Evolutionary conservation across 2,888 invertebrate species (phyloP).

Genomic region (Chrysolina americana): DNA sequence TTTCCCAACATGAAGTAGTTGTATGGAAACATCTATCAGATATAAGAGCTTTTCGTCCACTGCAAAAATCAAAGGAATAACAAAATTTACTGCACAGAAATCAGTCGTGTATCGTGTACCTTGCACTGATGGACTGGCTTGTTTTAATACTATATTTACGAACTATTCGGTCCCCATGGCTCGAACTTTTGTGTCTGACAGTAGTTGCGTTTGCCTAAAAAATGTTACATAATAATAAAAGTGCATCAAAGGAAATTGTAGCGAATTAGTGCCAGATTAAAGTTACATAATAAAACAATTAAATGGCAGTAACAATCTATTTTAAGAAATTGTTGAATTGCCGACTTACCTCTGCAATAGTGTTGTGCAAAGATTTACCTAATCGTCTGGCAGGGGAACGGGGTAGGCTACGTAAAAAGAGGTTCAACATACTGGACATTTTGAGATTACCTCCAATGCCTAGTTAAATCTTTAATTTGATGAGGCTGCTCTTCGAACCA

Average conservation of each 20-base stretch:
- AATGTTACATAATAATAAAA: slow-evolving; percentile 44
- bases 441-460: slow-evolving; percentile 25
- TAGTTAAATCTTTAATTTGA: background rate
- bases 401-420: slow-evolving; percentile 70
- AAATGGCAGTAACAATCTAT: slow-evolving; percentile 15
- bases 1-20: slow-evolving; percentile 66
- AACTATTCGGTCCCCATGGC: slow-evolving; percentile 49
- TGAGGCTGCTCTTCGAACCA: background rate
- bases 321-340: slow-evolving; percentile 22
- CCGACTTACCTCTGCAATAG: slow-evolving; percentile 62
- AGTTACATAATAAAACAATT: slow-evolving; percentile 19
- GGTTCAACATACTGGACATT: slow-evolving; percentile 67
- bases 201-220: slow-evolving; percentile 39
- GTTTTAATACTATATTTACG: slow-evolving; percentile 52
- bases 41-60: slow-evolving; percentile 50
- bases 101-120: slow-evolving; percentile 47
- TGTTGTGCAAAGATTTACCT: slow-evolving; percentile 62
- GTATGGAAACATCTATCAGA: slow-evolving; percentile 66
- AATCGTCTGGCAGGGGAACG: slow-evolving; percentile 63
- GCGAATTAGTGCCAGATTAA: background rate
- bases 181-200: slow-evolving; percentile 35
- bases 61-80: slow-evolving; percentile 43
- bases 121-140: slow-evolving; percentile 45
- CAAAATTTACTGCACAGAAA: background rate
- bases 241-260: background rate